Percentiles rank a stretch among this genome's conserved stretches.
phyloP scores from a whole-genome alignment of 2,888 invertebrate genomes.

The Ectropis crepuscularia region DNA sequence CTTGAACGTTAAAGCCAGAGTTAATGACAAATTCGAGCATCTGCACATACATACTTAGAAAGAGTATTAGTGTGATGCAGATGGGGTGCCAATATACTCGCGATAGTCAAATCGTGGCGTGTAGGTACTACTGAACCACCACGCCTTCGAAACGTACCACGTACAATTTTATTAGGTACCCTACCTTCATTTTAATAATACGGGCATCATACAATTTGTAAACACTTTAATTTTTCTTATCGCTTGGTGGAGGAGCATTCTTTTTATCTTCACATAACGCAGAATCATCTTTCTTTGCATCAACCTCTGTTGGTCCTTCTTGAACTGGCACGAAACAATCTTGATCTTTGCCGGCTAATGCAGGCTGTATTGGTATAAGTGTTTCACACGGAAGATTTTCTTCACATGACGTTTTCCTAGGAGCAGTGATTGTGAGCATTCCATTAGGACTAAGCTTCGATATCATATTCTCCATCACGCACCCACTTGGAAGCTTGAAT shows the following conservation, averaged over 20 bases:
- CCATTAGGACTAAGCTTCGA: constrained; percentile 61
- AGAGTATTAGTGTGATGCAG: no score
- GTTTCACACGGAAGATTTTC: neutral
- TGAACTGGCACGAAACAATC: constrained; percentile 6
- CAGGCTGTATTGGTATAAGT: constrained; percentile 8
- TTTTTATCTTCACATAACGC: neutral
- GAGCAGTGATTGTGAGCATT: constrained; percentile 62
- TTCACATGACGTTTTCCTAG: constrained; percentile 43
- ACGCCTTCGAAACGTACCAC: no score
- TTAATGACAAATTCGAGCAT: no score
- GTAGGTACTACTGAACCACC: no score
- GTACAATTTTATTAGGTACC: no score
- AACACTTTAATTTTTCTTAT: neutral
- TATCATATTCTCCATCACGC: constrained; percentile 55
- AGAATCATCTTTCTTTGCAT: neutral
- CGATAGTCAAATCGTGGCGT: no score
- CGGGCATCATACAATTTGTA: no score
- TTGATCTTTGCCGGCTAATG: neutral
- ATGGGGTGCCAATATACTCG: no score
- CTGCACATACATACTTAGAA: no score
- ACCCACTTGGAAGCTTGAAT: constrained; percentile 68
- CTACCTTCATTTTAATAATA: no score
- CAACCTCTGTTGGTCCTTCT: neutral
- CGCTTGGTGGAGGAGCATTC: neutral
- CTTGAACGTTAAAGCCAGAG: no score